Percentiles rank a stretch among this genome's conserved stretches.
phyloP scores from a whole-genome alignment of 2,113 vertebrate genomes.

The Eulemur rufifrons region DNA sequence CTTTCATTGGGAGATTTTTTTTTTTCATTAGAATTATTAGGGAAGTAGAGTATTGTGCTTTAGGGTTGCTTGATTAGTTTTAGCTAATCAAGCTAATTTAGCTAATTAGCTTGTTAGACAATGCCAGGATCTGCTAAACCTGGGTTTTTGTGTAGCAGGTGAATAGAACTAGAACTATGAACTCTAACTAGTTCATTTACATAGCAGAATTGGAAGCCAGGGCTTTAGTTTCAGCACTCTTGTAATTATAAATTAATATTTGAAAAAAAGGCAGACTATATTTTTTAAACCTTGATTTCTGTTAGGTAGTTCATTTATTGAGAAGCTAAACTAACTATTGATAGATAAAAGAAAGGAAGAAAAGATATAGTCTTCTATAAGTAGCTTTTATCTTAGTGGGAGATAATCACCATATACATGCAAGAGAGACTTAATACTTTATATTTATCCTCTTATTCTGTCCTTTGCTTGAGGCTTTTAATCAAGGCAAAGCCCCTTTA shows the following conservation, averaged over 20 bases:
- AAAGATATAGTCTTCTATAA: not conserved
- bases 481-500: slow-evolving; percentile 40
- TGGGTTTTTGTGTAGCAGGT: not conserved
- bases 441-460: not conserved
- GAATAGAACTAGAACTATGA: not conserved
- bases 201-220: slow-evolving; percentile 6
- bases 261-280: slow-evolving; percentile 4
- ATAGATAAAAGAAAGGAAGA: not conserved
- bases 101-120: not conserved
- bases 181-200: not conserved
- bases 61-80: not conserved
- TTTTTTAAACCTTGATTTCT: slow-evolving; percentile 32
- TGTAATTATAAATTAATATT: slow-evolving; percentile 14
- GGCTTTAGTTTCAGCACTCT: slow-evolving; percentile 21
- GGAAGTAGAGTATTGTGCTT: not conserved
- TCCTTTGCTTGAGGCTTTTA: slow-evolving; percentile 15
- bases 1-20: not conserved
- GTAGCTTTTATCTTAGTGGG: slow-evolving; percentile 7
- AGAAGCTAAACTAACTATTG: slow-evolving; percentile 30
- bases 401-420: not conserved
- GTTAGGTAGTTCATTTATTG: not conserved
- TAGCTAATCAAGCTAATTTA: too few relatives aligned
- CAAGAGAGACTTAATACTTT: not conserved
- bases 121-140: not conserved
- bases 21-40: not conserved